These are phyloP conservation scores for Heliconius congener DNA, from an alignment of 1,140 invertebrate genomes.

Conservation along the genomic window DNA sequence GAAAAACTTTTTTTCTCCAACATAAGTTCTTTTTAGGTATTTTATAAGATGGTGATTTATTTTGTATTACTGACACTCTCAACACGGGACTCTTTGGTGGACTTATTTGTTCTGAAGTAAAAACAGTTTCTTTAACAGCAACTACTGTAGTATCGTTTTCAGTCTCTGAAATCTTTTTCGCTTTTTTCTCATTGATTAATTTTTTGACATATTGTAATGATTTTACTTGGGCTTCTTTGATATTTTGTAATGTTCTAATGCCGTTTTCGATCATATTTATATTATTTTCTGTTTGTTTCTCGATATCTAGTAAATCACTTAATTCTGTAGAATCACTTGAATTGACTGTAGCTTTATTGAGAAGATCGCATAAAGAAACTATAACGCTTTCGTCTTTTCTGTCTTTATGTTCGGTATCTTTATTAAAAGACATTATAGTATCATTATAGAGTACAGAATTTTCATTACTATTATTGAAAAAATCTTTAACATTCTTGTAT, in stretches of 20 bases:
- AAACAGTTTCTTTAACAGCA: slow-evolving; percentile 34
- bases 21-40: slow-evolving; percentile 64
- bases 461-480: slow-evolving; percentile 59
- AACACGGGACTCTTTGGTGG: slow-evolving; percentile 40
- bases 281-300: slow-evolving; percentile 53
- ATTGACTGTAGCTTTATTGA: slow-evolving; percentile 59
- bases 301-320: slow-evolving; percentile 52
- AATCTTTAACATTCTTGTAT: slow-evolving; percentile 64
- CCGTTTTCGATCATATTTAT: slow-evolving; percentile 58
- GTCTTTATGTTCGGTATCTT: slow-evolving; percentile 42
- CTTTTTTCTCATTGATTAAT: slow-evolving; percentile 53
- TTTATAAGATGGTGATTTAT: slow-evolving; percentile 64
- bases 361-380: slow-evolving; percentile 61
- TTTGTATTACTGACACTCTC: slow-evolving; percentile 52
- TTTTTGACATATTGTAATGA: slow-evolving; percentile 52
- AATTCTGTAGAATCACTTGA: slow-evolving; percentile 51
- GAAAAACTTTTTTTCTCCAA: slow-evolving; percentile 62
- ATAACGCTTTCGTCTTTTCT: slow-evolving; percentile 66
- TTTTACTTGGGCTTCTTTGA: slow-evolving; percentile 57
- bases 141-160: slow-evolving; percentile 43
- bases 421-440: slow-evolving; percentile 69
- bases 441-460: slow-evolving; percentile 50
- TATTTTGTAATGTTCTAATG: slow-evolving; percentile 50
- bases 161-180: background rate
- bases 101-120: slow-evolving; percentile 29